These are phyloP conservation scores for Gordius sp. DNA, from an alignment of 2,888 invertebrate species.

Conservation along the genomic window DNA sequence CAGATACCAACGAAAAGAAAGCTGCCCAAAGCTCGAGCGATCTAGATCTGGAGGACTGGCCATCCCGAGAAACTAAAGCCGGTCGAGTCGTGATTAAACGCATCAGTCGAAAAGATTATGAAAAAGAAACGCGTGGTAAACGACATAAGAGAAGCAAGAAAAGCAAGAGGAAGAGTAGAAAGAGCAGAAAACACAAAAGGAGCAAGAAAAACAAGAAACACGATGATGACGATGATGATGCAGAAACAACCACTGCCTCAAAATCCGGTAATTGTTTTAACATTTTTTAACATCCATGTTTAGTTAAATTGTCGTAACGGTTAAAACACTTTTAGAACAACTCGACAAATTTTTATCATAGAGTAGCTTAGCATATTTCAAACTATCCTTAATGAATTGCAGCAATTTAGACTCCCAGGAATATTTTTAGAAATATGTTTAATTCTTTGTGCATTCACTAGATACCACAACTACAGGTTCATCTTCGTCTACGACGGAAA, in stretches of 20 bases:
- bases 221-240: not conserved
- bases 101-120: not conserved
- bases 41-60: not conserved
- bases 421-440: not conserved
- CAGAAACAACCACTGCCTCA: not conserved
- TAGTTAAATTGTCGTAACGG: not conserved
- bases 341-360: too few species aligned
- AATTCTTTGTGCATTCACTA: not conserved
- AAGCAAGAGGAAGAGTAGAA: not conserved
- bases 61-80: not conserved
- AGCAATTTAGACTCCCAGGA: too few species aligned
- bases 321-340: too few species aligned
- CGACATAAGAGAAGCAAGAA: not conserved
- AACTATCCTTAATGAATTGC: too few species aligned
- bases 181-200: not conserved
- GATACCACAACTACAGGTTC: not conserved
- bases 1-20: too few species aligned
- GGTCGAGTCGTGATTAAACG: not conserved
- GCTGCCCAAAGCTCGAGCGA: too few species aligned
- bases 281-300: not conserved
- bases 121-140: not conserved
- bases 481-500: not conserved
- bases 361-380: not conserved
- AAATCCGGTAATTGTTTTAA: not conserved
- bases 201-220: not conserved